Percentiles rank a stretch among this genome's conserved stretches.
These are phyloP conservation scores for Ptychobarbus kaznakovi DNA, from an alignment of 2,797 vertebrate species.

Conservation along the genomic window DNA sequence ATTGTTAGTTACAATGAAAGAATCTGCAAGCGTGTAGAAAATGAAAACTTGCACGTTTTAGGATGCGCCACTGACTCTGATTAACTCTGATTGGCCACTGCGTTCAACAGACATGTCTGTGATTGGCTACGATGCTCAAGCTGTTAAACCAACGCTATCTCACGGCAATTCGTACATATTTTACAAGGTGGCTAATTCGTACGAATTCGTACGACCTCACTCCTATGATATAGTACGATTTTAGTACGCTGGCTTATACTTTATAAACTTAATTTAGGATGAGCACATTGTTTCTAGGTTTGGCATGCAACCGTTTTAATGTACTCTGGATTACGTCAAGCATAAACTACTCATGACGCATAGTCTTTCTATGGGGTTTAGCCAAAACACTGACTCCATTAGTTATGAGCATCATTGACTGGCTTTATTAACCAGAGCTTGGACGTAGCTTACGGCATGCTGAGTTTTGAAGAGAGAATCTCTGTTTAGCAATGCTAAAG, in stretches of 20 bases:
- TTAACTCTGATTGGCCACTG: background rate
- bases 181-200: too few relatives aligned
- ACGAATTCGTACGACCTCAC: too few relatives aligned
- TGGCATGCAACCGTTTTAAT: background rate
- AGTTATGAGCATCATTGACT: conserved; percentile 41
- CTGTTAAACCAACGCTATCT: background rate
- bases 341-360: conserved; percentile 1
- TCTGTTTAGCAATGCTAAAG: conserved; percentile 33
- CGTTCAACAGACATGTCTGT: background rate
- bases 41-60: background rate
- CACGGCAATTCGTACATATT: too few relatives aligned
- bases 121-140: background rate
- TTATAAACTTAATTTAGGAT: background rate
- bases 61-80: background rate
- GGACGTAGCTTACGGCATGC: background rate
- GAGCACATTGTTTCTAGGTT: background rate
- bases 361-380: conserved; percentile 45
- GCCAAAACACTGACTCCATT: conserved; percentile 29
- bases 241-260: background rate
- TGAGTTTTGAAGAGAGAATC: conserved; percentile 34
- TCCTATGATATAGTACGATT: too few relatives aligned
- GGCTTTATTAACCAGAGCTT: conserved; percentile 36
- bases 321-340: conserved; percentile 7
- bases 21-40: too few relatives aligned
- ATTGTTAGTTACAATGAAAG: background rate